These are phyloP conservation scores for Chironomus striatipennis DNA, from an alignment of 1,140 invertebrate genomes.

Conservation along the genomic window DNA sequence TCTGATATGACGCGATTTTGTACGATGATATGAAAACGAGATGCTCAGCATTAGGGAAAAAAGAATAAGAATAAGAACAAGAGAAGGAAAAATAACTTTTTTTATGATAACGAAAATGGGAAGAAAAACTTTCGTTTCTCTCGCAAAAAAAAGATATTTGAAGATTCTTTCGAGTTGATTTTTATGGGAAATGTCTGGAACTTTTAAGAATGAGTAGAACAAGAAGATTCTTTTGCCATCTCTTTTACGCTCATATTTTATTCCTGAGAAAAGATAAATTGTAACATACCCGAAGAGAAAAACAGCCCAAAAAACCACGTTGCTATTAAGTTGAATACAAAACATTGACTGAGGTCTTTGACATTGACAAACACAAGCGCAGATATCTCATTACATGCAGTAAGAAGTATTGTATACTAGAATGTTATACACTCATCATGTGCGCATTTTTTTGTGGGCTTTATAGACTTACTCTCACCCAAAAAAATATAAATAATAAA, in stretches of 20 bases:
- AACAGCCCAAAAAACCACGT: constrained; percentile 17
- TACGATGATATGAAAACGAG: too few relatives aligned
- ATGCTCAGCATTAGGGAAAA: too few relatives aligned
- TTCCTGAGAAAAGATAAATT: neutral
- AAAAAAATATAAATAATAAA: too few relatives aligned
- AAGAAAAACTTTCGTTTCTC: constrained; percentile 15
- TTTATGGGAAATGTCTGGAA: constrained; percentile 22
- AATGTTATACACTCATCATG: neutral
- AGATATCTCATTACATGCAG: neutral
- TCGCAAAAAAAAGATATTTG: too few relatives aligned
- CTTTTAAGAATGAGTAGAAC: neutral
- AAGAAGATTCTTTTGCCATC: neutral
- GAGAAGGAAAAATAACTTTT: neutral
- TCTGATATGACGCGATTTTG: too few relatives aligned
- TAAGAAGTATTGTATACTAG: constrained; percentile 5
- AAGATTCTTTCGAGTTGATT: neutral
- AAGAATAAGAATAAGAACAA: too few relatives aligned
- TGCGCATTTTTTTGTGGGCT: too few relatives aligned
- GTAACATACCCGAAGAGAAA: neutral
- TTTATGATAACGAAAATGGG: neutral
- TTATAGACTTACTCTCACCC: neutral
- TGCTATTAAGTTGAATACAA: neutral
- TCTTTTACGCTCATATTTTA: neutral
- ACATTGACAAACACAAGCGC: constrained; percentile 18
- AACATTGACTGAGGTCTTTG: constrained; percentile 22